Evolutionary conservation across 1,140 invertebrate genomes (phyloP).

Genomic region (Drosophila trapezifrons): DNA sequence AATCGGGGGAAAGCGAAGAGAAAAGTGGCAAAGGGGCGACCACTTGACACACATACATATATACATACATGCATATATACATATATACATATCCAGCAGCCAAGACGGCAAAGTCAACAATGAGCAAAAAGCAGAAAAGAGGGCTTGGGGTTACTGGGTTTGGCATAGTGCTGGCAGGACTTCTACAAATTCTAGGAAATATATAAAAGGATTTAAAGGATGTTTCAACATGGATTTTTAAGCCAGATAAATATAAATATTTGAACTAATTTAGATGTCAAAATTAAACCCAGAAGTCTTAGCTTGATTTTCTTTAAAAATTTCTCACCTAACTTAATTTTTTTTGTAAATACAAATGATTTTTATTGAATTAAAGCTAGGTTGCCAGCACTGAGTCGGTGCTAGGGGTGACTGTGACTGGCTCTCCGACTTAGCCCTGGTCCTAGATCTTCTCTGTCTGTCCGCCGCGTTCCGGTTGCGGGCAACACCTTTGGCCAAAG

Average conservation of each 20-base stretch:
- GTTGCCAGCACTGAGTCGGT: background rate
- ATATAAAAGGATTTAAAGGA: background rate
- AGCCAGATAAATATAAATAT: too few relatives aligned
- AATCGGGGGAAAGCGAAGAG: conserved; percentile 22
- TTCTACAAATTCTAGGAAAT: background rate
- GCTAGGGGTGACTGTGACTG: background rate
- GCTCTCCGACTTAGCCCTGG: conserved; percentile 1
- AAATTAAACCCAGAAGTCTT: too few relatives aligned
- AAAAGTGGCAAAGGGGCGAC: conserved; percentile 45
- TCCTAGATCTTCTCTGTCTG: conserved; percentile 21
- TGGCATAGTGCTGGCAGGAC: conserved; percentile 1
- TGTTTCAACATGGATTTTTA: background rate
- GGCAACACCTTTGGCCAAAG: conserved; percentile 68
- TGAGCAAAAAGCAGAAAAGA: conserved; percentile 40
- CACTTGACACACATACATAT: conserved; percentile 72
- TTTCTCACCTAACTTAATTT: background rate
- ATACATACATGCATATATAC: conserved; percentile 23
- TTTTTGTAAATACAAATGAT: too few relatives aligned
- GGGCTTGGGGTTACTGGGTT: conserved; percentile 33
- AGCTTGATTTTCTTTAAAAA: too few relatives aligned
- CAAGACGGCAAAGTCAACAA: conserved; percentile 54
- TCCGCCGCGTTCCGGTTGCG: conserved; percentile 57
- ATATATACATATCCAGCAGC: background rate
- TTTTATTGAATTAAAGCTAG: background rate
- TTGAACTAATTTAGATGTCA: too few relatives aligned